Percentiles rank a stretch among this genome's conserved stretches.
phyloP scores from a whole-genome alignment of 2,888 invertebrate genomes.

The Eupithecia vulgata region DNA sequence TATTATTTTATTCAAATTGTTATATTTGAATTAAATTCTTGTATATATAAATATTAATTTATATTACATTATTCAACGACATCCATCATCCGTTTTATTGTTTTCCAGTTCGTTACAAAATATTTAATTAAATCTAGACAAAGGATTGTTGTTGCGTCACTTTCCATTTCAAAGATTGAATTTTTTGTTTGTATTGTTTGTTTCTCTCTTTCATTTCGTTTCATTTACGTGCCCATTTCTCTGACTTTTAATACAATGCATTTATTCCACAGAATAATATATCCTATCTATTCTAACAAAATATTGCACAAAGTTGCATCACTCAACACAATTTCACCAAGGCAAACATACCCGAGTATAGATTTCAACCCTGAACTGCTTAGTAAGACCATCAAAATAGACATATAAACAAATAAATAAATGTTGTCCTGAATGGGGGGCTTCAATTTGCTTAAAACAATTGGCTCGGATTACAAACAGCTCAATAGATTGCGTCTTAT shows the following conservation, averaged over 20 bases:
- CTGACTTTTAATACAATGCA: not conserved
- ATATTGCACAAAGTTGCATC: not conserved
- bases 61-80: constrained; percentile 23
- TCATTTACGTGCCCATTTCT: too few species aligned
- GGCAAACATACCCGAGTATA: not conserved
- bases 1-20: not conserved
- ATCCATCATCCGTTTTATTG: constrained; percentile 42
- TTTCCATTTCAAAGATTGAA: constrained; percentile 30
- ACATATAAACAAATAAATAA: too few species aligned
- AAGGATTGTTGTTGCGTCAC: constrained; percentile 32
- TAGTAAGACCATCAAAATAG: not conserved
- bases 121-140: constrained; percentile 41
- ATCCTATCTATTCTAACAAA: not conserved
- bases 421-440: not conserved
- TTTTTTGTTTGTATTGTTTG: not conserved
- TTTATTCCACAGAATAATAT: not conserved
- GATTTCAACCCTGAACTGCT: not conserved
- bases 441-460: too few species aligned
- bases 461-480: too few species aligned
- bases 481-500: too few species aligned
- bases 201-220: too few species aligned
- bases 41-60: constrained; percentile 10
- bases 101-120: constrained; percentile 37
- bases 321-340: not conserved
- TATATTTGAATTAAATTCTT: not conserved